Base-by-base conservation (phyloP, 2,113 vertebrate species). In the Ondatra zibethicus region DNA sequence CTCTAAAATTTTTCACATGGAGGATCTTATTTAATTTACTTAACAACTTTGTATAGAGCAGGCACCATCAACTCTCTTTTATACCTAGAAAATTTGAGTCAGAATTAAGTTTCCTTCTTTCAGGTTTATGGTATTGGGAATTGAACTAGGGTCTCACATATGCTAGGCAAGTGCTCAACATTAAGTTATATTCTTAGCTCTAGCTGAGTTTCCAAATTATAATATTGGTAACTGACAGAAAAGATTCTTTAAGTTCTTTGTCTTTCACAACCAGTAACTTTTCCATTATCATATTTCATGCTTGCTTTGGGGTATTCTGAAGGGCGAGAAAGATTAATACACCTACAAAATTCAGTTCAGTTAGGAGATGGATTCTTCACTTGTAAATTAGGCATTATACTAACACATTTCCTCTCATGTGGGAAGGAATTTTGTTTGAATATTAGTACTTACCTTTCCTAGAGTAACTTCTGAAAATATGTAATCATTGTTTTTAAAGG, bases 21-120 rank as follows among this genome's bases (percentile, higher is more conserved):
- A 77, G 3, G 39, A 52, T 88, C 63, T 91, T 91, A 80, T 85
- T 92, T 78, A 66, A 92, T 95, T 27, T 7, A n/a, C 19, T 91
- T 36, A 47, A 42, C 12, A 93, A 91, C 10, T 3, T 89, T 92
- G 33, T 63, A 7, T 16, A 91, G 42, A 13, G 25, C 33, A n/a
- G 23, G 10, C 39, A 77, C 42, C 50, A 23, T 77, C 81, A 78
- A 13, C 0, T 52, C 27, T 52, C 52, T 81, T 93, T 94, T 89
- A 70, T 65, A 95, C 16, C 3, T 47, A n/a, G 50, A 84, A 47
- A 85, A 85, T 6, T 85, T 36, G 78, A 86, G 7, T 81, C 42
- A 61, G n/a, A 87, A 72, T 55, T 94, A 66, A 95, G 29, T 75
- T 94, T 78, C 13, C 4, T 58, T 27, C 36, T 73, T 73, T 89